Conservation (phyloP, 2,888 invertebrate species). For the Sphinx pinastri region DNA sequence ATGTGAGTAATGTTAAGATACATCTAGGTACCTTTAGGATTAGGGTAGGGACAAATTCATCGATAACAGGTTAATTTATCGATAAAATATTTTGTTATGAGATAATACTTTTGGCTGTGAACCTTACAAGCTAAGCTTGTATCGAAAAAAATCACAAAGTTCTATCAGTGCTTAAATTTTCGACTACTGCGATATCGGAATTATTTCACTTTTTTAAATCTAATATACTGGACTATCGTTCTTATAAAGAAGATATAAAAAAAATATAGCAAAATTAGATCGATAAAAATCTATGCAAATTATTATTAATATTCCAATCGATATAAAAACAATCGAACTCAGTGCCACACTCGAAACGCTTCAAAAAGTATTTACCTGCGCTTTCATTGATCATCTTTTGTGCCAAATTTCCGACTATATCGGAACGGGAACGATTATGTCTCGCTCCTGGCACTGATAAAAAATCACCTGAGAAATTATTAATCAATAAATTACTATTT, state of each 20-base stretch:
- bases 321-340: not conserved
- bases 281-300: not conserved
- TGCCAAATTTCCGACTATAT: conserved; percentile 74
- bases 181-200: too few species aligned
- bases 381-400: conserved; percentile 73
- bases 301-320: not conserved
- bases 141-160: not conserved
- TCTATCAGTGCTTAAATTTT: too few species aligned
- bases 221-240: too few species aligned
- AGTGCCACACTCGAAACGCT: conserved; percentile 10
- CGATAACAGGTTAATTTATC: not conserved
- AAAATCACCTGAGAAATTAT: conserved; percentile 62
- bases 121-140: not conserved
- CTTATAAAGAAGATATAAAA: not conserved
- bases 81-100: not conserved
- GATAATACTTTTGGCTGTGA: not conserved
- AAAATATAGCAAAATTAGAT: not conserved
- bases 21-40: not conserved
- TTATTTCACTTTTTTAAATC: too few species aligned
- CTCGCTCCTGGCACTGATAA: conserved; percentile 64
- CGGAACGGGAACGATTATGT: conserved; percentile 76
- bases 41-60: not conserved
- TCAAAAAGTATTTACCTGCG: conserved; percentile 55
- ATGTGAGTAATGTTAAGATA: conserved; percentile 3
- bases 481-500: conserved; percentile 16